These are phyloP conservation scores for Phrynocephalus versicolor DNA, from an alignment of 2,113 vertebrate species.

Conservation along the genomic window DNA sequence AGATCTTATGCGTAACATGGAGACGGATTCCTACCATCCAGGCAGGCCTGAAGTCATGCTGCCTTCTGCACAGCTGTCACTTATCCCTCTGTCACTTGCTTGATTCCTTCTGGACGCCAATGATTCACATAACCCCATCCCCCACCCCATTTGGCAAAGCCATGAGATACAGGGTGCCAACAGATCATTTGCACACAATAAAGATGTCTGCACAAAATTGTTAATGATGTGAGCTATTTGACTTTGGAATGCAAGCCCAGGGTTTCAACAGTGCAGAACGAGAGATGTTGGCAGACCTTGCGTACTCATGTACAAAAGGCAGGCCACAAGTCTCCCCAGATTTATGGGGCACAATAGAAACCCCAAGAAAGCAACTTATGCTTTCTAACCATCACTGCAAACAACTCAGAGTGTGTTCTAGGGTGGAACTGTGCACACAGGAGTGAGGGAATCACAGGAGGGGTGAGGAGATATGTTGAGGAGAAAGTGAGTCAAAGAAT, in stretches of 20 bases:
- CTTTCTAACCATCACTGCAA: constrained; percentile 15
- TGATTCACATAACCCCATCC: neutral
- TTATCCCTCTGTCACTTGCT: neutral
- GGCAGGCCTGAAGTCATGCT: neutral
- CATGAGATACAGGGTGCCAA: neutral
- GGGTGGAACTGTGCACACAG: neutral
- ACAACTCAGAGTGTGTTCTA: neutral
- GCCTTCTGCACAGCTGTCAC: neutral
- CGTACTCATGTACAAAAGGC: neutral
- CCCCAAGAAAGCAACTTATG: neutral
- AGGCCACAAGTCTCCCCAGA: neutral
- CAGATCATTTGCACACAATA: neutral
- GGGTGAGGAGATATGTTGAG: constrained; percentile 8
- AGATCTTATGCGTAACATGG: neutral
- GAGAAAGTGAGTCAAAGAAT: constrained; percentile 21
- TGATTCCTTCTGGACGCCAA: neutral
- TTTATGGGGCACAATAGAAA: neutral
- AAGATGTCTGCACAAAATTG: neutral
- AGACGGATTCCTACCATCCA: neutral
- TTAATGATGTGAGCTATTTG: constrained; percentile 14
- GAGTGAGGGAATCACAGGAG: neutral
- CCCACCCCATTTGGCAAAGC: neutral
- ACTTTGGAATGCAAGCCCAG: neutral
- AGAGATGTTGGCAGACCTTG: neutral
- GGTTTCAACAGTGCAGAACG: constrained; percentile 5